These are phyloP conservation scores for Caenorhabditis sp. DNA, from an alignment of 2,888 invertebrate genomes.

Conservation along the genomic window DNA sequence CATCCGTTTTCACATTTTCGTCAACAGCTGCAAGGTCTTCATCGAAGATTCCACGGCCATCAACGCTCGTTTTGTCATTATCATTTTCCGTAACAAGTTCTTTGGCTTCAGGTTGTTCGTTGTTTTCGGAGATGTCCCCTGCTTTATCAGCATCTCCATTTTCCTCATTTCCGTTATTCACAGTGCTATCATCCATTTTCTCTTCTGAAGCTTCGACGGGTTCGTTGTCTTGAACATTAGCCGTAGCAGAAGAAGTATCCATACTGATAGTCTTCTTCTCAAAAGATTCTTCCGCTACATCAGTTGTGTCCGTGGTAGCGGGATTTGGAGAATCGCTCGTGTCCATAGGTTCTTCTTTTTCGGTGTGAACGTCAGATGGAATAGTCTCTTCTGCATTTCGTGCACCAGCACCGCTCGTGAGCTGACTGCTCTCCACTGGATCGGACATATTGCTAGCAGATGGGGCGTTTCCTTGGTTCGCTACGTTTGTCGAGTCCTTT, in stretches of 20 bases:
- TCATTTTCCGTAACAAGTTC: no score
- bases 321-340: background rate
- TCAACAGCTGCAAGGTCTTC: conserved; percentile 4
- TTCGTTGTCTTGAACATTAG: background rate
- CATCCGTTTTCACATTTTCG: conserved; percentile 14
- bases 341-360: conserved; percentile 18
- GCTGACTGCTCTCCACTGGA: background rate
- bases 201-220: background rate
- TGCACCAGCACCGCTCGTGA: no score
- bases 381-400: no score
- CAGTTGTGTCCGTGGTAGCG: background rate
- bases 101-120: background rate
- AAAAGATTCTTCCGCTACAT: conserved; percentile 42
- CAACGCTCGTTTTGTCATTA: background rate
- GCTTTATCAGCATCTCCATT: background rate
- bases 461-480: background rate
- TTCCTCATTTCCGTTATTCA: background rate
- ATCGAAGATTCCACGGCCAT: background rate
- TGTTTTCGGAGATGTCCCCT: background rate
- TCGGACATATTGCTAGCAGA: background rate
- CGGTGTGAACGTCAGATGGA: background rate
- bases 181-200: background rate
- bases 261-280: conserved; percentile 56
- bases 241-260: conserved; percentile 39
- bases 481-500: background rate